phyloP scores from a whole-genome alignment of 2,888 invertebrate genomes.

The Diadegma fenestrale region DNA sequence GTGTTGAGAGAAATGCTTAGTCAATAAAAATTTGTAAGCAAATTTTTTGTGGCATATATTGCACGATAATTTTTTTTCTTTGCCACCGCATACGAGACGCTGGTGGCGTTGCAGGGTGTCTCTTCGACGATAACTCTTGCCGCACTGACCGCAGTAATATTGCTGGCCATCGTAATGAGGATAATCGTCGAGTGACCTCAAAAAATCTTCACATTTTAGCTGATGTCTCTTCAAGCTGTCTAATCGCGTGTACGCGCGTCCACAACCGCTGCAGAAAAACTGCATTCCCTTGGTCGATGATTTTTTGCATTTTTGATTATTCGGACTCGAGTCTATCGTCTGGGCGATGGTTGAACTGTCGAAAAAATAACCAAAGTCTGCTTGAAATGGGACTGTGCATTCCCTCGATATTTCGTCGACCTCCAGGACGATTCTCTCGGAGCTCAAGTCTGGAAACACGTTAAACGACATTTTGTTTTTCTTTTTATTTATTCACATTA shows the following conservation, averaged over 20 bases:
- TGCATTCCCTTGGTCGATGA: slow-evolving; percentile 63
- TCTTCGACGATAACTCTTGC: slow-evolving; percentile 81
- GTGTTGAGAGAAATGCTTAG: slow-evolving; percentile 63
- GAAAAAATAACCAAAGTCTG: slow-evolving; percentile 64
- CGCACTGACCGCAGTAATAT: slow-evolving; percentile 80
- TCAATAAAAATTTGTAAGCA: slow-evolving; percentile 65
- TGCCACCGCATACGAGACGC: slow-evolving; percentile 82
- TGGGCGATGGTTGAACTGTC: slow-evolving; percentile 70
- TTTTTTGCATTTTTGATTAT: slow-evolving; percentile 23
- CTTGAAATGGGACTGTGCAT: slow-evolving; percentile 60
- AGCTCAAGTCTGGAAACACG: slow-evolving; percentile 71
- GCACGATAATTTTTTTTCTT: slow-evolving; percentile 62
- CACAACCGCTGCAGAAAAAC: slow-evolving; percentile 81
- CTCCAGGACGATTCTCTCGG: slow-evolving; percentile 64
- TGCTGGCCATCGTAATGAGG: slow-evolving; percentile 54
- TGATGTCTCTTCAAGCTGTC: slow-evolving; percentile 82
- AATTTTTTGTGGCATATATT: slow-evolving; percentile 67
- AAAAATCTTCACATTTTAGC: slow-evolving; percentile 66
- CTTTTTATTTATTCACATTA: neutral
- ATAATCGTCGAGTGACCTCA: slow-evolving; percentile 55
- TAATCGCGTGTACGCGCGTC: slow-evolving; percentile 82
- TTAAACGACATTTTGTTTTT: slow-evolving; percentile 14
- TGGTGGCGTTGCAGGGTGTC: slow-evolving; percentile 81
- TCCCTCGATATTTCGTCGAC: slow-evolving; percentile 57
- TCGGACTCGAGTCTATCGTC: slow-evolving; percentile 65